phyloP scores from a whole-genome alignment of 2,888 invertebrate genomes.

The Teleogryllus oceanicus region DNA sequence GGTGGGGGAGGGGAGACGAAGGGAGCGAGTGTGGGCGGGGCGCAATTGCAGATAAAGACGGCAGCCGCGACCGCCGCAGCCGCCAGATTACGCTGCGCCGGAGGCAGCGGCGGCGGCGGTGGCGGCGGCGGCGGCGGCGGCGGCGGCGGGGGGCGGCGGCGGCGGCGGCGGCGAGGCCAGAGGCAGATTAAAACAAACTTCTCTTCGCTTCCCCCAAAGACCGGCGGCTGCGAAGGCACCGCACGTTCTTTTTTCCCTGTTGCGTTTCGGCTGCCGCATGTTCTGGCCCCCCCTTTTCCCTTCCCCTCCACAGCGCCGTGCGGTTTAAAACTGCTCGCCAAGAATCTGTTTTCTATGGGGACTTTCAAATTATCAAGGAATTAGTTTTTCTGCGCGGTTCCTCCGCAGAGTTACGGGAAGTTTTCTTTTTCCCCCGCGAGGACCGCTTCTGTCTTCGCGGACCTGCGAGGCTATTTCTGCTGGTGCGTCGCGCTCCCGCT shows the following conservation, averaged over 20 bases:
- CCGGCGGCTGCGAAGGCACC: neutral
- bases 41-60: slow-evolving; percentile 18
- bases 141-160: neutral
- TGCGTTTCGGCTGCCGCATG: slow-evolving; percentile 18
- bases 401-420: slow-evolving; percentile 9
- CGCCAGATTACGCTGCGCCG: slow-evolving; percentile 1
- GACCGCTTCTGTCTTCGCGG: neutral
- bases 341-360: slow-evolving; percentile 36
- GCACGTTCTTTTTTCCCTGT: slow-evolving; percentile 37
- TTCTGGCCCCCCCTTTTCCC: slow-evolving; percentile 31
- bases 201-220: slow-evolving; percentile 34
- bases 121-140: neutral
- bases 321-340: slow-evolving; percentile 31
- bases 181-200: slow-evolving; percentile 35
- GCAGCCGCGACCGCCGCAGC: neutral
- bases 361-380: slow-evolving; percentile 53
- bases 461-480: neutral
- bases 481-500: neutral
- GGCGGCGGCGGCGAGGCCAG: neutral
- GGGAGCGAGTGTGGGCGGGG: neutral
- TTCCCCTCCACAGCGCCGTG: slow-evolving; percentile 21
- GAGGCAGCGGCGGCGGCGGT: neutral
- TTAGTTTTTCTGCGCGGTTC: slow-evolving; percentile 48
- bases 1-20: neutral
- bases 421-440: slow-evolving; percentile 4